Evolutionary conservation across 2,797 vertebrate species (phyloP), one percentile per base, ranked within the genome.

Genomic region (Gouania willdenowi): DNA sequence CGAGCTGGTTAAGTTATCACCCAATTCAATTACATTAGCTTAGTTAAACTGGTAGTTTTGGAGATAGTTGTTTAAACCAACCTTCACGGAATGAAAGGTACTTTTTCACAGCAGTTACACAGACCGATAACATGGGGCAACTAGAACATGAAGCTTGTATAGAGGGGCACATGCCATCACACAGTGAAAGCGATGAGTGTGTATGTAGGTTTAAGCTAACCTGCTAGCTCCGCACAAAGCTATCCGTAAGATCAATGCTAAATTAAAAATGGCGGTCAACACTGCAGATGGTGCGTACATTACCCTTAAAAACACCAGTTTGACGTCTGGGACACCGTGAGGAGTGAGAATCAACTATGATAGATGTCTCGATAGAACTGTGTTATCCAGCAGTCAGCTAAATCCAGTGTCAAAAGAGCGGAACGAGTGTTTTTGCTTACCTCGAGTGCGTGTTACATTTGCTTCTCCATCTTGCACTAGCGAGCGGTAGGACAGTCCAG

Each of bases 241-340:
- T 78, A 79, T 77, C 81, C 66, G 53, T 66, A 36, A 67, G 66
- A 84, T 74, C 79, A 67, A 76, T 67, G 82, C 81, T 82, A 89
- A 55, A 88, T 90, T 88, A 90, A 90, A 90, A 88, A 91, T 91
- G 89, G 89, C 89, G 89, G 87, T 89, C 85, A 83, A 81, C 79
- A 80, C 66, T 82, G 80, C 71, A 72, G 57, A 79, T 67, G 67
- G 81, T 66, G 58, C 52, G 46, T 55, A 77, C 67, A 75, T 72
- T 58, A 66, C 60, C 57, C 35, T 56, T 41, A 66, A 74, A 75
- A 77, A 66, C 40, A 34, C 25, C 10, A 2, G 13, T 42, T 41
- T 16, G 18, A 3, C n/a, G 5, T 14, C 18, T 54, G 2, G 1
- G 8, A 2, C 24, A 2, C 3, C 9, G 19, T 26, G 17, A 19